Conservation (phyloP, 37 sponge, comb jelly and placozoan species). For the Axinella damicornis region DNA sequence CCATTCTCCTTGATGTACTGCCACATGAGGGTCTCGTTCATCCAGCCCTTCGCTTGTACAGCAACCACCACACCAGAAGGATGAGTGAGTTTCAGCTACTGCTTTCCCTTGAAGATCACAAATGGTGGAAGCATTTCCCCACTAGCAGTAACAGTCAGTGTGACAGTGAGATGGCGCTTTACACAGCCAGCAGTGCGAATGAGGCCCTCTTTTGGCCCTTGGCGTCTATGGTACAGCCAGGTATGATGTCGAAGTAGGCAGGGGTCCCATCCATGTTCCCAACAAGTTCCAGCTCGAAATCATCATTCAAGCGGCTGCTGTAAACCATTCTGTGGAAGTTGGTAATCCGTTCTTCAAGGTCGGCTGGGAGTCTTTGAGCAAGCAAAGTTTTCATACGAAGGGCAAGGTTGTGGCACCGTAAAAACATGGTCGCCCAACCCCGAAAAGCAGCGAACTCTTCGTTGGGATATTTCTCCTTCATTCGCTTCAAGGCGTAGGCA, state of each 20-base stretch:
- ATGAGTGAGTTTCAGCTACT: neutral
- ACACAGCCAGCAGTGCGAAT: too few relatives aligned
- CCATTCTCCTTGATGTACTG: neutral
- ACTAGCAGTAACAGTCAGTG: neutral
- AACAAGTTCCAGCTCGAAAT: neutral
- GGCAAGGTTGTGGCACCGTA: neutral
- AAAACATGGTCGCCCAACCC: slow-evolving; percentile 9
- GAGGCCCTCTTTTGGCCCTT: too few relatives aligned
- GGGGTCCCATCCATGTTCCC: slow-evolving; percentile 29
- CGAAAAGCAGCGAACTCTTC: neutral
- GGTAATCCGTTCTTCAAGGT: neutral
- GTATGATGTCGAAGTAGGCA: slow-evolving; percentile 1
- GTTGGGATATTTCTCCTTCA: neutral
- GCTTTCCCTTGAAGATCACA: neutral
- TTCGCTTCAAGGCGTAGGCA: too few relatives aligned
- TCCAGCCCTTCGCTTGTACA: neutral
- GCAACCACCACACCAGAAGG: neutral
- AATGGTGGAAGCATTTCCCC: neutral
- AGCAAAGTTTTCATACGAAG: neutral
- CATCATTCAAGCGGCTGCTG: too few relatives aligned
- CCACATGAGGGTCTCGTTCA: neutral
- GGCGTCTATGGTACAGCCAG: neutral
- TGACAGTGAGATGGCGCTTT: neutral
- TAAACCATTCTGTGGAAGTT: neutral
- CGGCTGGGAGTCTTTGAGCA: neutral